Conservation (phyloP, 2,113 vertebrate species). For the Cyanocitta stelleri region DNA sequence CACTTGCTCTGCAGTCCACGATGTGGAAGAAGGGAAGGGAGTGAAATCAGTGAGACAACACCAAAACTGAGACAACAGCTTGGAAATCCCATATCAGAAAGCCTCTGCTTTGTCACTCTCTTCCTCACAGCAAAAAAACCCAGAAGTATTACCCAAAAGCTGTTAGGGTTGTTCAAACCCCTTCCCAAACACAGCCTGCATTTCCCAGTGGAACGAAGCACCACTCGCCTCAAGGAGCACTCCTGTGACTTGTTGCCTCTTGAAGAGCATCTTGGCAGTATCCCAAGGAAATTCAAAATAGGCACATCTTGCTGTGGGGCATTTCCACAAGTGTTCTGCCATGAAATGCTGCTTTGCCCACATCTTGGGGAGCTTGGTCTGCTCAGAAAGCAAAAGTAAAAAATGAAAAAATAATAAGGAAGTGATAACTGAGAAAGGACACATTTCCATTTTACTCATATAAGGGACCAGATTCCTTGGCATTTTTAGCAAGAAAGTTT, state of each 20-base stretch:
- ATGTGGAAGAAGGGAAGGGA: neutral
- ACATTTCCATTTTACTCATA: neutral
- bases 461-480: neutral
- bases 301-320: neutral
- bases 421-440: neutral
- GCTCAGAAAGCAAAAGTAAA: neutral
- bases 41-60: neutral
- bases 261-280: neutral
- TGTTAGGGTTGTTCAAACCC: neutral
- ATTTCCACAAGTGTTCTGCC: neutral
- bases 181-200: neutral
- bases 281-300: neutral
- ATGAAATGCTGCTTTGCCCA: neutral
- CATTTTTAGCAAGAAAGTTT: neutral
- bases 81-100: neutral
- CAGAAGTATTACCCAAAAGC: neutral
- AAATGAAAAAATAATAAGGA: neutral
- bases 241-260: neutral
- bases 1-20: fast-evolving
- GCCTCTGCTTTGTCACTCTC: neutral
- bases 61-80: neutral
- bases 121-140: too few species aligned
- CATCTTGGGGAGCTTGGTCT: neutral
- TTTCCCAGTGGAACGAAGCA: neutral
- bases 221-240: neutral